Evolutionary conservation across 1,140 invertebrate species (phyloP), one percentile per base, ranked within the genome.

Genomic region (Conus betulinus): DNA sequence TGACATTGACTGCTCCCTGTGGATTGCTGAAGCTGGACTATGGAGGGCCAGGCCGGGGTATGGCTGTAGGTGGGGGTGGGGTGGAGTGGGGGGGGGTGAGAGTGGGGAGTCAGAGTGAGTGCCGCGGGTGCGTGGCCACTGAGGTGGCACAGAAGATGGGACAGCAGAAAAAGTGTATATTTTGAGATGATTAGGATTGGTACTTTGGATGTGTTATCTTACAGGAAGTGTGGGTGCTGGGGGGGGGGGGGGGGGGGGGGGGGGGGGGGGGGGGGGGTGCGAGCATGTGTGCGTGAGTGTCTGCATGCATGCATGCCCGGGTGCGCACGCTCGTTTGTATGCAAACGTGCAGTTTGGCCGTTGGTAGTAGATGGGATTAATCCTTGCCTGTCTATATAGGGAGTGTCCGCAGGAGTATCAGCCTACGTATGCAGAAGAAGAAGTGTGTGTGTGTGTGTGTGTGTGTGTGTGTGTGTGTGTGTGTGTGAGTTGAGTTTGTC

Each of bases 251-350:
- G 84, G n/a, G n/a, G n/a, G n/a, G n/a, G n/a, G n/a, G n/a, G n/a
- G n/a, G n/a, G n/a, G n/a, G n/a, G n/a, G n/a, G n/a, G n/a, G n/a
- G n/a, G 83, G 55, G 82, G 52, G 55, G 84, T 63, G 57, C 67
- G 84, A 27, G 55, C 27, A 7, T 85, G 84, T 67, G 84, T 85
- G 84, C 67, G 57, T 71, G 84, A 67, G 60, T 71, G 84, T 63
- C 13, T 85, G 60, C 27, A 57, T 39, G 57, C 25, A 13, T 63
- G 55, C 57, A 2, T 85, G 84, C 17, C 15, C 39, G 84, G 5
- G 20, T 85, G 84, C 57, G 0, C 15, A n/a, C 52, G 60, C n/a
- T 2, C 60, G 57, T 63, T 55, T 85, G 84, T 85, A 57, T 85
- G 57, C 67, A 2, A n/a, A 52, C 23, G 13, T n/a, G 39, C 67